These are phyloP conservation scores for Melangyna quadrimaculata DNA, from an alignment of 2,888 invertebrate genomes.

Conservation along the genomic window DNA sequence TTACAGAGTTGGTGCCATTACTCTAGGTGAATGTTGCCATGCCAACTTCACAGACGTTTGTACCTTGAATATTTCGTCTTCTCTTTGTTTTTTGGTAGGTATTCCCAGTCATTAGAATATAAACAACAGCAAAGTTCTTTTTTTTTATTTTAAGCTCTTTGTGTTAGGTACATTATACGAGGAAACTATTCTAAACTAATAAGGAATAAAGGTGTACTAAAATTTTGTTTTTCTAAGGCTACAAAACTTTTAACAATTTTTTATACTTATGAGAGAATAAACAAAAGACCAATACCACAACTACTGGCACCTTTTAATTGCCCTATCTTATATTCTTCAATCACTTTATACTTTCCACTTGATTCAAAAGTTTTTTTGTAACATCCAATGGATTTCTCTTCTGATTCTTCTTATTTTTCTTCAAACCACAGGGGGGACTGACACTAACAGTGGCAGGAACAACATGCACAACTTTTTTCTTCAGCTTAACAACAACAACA, in stretches of 20 bases:
- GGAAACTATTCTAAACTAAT: background rate
- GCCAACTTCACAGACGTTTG: too few relatives aligned
- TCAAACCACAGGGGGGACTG: background rate
- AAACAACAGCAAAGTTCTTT: too few relatives aligned
- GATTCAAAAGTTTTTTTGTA: constrained; percentile 1
- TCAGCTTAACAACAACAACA: background rate
- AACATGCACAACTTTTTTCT: background rate
- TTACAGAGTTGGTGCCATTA: too few relatives aligned
- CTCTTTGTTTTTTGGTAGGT: too few relatives aligned
- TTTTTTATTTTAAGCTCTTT: background rate
- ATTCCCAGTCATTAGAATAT: too few relatives aligned
- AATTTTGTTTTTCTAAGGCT: background rate
- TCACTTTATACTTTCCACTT: background rate
- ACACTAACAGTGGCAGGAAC: background rate
- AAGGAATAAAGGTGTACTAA: background rate
- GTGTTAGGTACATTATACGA: background rate
- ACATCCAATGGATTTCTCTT: background rate
- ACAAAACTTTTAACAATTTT: background rate
- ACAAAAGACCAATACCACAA: background rate
- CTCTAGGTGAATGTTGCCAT: too few relatives aligned
- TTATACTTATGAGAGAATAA: background rate
- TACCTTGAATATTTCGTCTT: too few relatives aligned
- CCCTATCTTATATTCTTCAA: background rate
- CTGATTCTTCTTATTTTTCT: background rate
- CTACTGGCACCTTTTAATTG: constrained; percentile 15